Evolutionary conservation across 2,888 invertebrate species (phyloP).

Genomic region (Phortica okadai): DNA sequence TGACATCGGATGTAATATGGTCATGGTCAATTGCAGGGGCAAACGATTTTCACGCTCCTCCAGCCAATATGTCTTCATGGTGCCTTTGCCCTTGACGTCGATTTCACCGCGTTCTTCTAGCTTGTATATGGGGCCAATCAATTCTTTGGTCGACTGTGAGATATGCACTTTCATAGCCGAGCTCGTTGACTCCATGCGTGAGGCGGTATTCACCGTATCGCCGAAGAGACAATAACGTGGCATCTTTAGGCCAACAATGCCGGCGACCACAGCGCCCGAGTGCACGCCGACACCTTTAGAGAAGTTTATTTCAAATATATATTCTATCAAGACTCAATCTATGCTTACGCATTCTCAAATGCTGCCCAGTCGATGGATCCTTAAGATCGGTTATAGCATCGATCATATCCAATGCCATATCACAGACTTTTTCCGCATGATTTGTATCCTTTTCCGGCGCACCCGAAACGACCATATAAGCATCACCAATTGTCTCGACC

Average conservation of each 20-base stretch:
- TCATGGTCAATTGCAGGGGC: conserved; percentile 74
- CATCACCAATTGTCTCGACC: conserved; percentile 98
- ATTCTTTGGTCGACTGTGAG: conserved; percentile 89
- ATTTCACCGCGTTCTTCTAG: conserved; percentile 89
- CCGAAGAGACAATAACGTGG: conserved; percentile 85
- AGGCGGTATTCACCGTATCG: conserved; percentile 93
- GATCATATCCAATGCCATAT: conserved; percentile 98
- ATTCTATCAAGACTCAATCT: not conserved
- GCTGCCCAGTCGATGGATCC: conserved; percentile 93
- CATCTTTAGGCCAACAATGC: conserved; percentile 96
- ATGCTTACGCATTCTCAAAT: conserved; percentile 83
- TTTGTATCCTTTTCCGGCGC: conserved; percentile 93
- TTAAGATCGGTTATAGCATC: conserved; percentile 93
- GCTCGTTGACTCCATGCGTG: conserved; percentile 94
- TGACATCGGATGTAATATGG: conserved; percentile 63
- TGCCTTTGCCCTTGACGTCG: conserved; percentile 93
- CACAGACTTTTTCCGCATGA: conserved; percentile 94
- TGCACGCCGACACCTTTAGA: conserved; percentile 85
- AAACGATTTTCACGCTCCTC: conserved; percentile 84
- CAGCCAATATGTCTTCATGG: conserved; percentile 94
- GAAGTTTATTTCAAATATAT: not conserved
- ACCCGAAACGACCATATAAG: conserved; percentile 98
- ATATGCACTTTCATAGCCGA: conserved; percentile 96
- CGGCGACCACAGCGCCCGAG: conserved; percentile 94
- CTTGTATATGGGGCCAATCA: conserved; percentile 85